Percentiles rank a stretch among this genome's conserved stretches.
These are phyloP conservation scores for Oreochromis spilurus DNA, from an alignment of 2,113 vertebrate genomes.

Conservation along the genomic window DNA sequence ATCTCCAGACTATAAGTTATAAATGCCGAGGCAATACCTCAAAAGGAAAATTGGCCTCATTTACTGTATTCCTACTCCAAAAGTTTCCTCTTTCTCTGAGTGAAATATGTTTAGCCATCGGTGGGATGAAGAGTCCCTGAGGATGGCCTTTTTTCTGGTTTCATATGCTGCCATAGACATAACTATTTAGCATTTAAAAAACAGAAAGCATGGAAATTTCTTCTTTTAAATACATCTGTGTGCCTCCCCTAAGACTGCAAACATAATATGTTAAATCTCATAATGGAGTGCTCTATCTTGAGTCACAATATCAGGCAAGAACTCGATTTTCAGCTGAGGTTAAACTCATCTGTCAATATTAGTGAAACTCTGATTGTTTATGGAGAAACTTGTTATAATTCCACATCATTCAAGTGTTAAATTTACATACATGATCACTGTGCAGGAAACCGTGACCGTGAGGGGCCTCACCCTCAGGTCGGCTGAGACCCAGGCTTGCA, in stretches of 20 bases:
- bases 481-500: not conserved
- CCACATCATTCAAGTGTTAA: not conserved
- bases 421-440: not conserved
- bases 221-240: not conserved
- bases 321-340: not conserved
- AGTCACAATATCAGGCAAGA: not conserved
- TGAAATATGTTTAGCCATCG: not conserved
- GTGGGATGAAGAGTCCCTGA: not conserved
- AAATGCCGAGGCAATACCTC: not conserved
- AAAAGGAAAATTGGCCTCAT: constrained; percentile 1
- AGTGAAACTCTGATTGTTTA: not conserved
- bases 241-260: not conserved
- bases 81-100: not conserved
- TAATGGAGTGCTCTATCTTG: not conserved
- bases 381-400: not conserved
- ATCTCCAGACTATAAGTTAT: not conserved
- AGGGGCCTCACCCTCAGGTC: not conserved
- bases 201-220: not conserved
- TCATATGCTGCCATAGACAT: not conserved
- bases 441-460: not conserved
- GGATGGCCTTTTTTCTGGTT: not conserved
- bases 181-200: not conserved
- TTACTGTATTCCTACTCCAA: not conserved
- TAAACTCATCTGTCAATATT: not conserved
- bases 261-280: not conserved